A percentile compares a stretch with the other conserved stretches of the same genome.
Evolutionary conservation across 2,113 vertebrate genomes (phyloP).

Genomic region (Xiphophorus hellerii): DNA sequence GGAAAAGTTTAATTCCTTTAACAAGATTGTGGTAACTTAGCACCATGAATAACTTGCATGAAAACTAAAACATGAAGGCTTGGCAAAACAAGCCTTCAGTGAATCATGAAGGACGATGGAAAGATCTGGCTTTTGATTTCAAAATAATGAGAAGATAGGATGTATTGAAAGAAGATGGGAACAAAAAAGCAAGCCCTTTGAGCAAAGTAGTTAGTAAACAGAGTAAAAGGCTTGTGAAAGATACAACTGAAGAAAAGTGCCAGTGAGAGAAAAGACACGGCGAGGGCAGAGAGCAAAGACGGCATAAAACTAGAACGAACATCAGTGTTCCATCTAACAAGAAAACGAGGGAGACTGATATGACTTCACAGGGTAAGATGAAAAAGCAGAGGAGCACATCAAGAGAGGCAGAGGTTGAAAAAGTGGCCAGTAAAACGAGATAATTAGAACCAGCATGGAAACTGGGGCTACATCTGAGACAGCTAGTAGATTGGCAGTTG

Average conservation of each 20-base stretch:
- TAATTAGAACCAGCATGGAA: constrained; percentile 56
- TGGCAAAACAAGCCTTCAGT: constrained; percentile 19
- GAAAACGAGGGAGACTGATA: constrained; percentile 45
- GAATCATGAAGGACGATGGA: constrained; percentile 5
- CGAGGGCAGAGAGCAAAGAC: constrained; percentile 24
- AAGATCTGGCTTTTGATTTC: constrained; percentile 17
- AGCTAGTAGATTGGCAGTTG: constrained; percentile 26
- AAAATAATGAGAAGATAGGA: constrained; percentile 16
- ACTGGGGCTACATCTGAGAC: constrained; percentile 30
- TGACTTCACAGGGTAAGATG: constrained; percentile 31
- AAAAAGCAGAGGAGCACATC: constrained; percentile 33
- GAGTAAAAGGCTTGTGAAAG: constrained; percentile 14
- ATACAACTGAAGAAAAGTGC: constrained; percentile 30
- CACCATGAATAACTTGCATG: constrained; percentile 31
- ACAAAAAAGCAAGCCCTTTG: constrained; percentile 18
- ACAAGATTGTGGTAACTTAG: constrained; percentile 8
- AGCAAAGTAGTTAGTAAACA: constrained; percentile 15
- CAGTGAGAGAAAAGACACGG: constrained; percentile 15
- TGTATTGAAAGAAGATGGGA: background rate
- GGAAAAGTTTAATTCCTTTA: constrained; percentile 28
- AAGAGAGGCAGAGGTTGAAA: constrained; percentile 25
- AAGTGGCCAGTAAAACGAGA: constrained; percentile 32
- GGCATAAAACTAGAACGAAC: constrained; percentile 31
- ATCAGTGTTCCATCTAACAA: constrained; percentile 23
- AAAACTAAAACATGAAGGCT: constrained; percentile 21